These are phyloP conservation scores for Eupeodes latifasciatus DNA, from an alignment of 2,888 invertebrate species.

Conservation along the genomic window DNA sequence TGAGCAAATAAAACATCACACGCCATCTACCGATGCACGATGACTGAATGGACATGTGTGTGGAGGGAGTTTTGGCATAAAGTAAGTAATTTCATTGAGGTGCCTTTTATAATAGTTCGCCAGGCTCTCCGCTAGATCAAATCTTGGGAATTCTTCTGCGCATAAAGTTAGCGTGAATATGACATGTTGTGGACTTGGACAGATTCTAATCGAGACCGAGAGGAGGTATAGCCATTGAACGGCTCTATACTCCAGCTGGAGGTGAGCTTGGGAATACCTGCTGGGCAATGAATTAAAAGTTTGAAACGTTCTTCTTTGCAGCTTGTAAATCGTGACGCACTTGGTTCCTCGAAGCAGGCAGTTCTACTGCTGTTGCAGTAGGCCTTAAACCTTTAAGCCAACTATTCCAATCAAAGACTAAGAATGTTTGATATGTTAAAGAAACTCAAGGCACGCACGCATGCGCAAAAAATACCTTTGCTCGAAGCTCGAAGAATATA, in stretches of 20 bases:
- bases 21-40: slow-evolving; percentile 11
- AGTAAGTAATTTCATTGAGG: not conserved
- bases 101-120: not conserved
- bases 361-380: not conserved
- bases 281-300: slow-evolving; percentile 60
- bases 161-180: slow-evolving; percentile 60
- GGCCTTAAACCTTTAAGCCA: not conserved
- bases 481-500: not conserved
- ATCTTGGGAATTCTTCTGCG: slow-evolving; percentile 5
- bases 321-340: slow-evolving; percentile 21
- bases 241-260: not conserved
- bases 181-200: slow-evolving; percentile 67
- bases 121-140: slow-evolving; percentile 29
- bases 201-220: slow-evolving; percentile 68
- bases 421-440: not conserved
- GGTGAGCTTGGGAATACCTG: slow-evolving; percentile 47
- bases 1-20: slow-evolving; percentile 47
- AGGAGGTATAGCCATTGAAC: not conserved
- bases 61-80: not conserved
- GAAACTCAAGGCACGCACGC: slow-evolving; percentile 21
- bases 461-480: slow-evolving; percentile 19
- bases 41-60: not conserved
- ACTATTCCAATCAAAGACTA: slow-evolving; percentile 5
- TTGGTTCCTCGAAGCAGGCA: slow-evolving; percentile 6
- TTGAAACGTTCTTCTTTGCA: not conserved